These are phyloP conservation scores for Mohoua ochrocephala DNA, from an alignment of 2,113 vertebrate species.

Conservation along the genomic window DNA sequence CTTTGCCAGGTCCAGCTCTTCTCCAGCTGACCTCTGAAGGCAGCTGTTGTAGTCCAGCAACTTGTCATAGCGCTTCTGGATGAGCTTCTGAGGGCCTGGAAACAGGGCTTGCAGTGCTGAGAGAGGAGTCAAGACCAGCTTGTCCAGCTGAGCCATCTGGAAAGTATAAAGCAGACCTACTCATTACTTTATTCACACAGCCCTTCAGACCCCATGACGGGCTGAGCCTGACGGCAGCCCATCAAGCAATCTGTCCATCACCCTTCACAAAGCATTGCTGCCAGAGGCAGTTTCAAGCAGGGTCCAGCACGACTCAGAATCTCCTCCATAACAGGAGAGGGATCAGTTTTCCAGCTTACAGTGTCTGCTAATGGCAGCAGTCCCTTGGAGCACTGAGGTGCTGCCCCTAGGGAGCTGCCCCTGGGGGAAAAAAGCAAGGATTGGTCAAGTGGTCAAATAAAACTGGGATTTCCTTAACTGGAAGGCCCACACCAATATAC, in stretches of 20 bases:
- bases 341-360: not conserved
- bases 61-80: conserved; percentile 98
- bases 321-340: not conserved
- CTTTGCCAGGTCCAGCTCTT: conserved; percentile 79
- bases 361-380: not conserved
- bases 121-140: conserved; percentile 80
- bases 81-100: conserved; percentile 91
- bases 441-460: not conserved
- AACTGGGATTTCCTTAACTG: not conserved
- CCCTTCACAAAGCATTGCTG: not conserved
- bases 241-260: not conserved
- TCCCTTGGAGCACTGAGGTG: not conserved
- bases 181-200: not conserved
- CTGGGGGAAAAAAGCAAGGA: not conserved
- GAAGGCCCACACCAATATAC: not conserved
- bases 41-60: conserved; percentile 88
- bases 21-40: conserved; percentile 74
- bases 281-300: not conserved
- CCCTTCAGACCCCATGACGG: not conserved
- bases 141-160: conserved; percentile 81
- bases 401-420: not conserved
- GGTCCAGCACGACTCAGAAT: not conserved
- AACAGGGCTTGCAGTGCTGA: conserved; percentile 85
- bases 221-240: not conserved
- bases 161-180: not conserved